These are phyloP conservation scores for Brachionus rubens DNA, from an alignment of 1,140 invertebrate species.

Conservation along the genomic window DNA sequence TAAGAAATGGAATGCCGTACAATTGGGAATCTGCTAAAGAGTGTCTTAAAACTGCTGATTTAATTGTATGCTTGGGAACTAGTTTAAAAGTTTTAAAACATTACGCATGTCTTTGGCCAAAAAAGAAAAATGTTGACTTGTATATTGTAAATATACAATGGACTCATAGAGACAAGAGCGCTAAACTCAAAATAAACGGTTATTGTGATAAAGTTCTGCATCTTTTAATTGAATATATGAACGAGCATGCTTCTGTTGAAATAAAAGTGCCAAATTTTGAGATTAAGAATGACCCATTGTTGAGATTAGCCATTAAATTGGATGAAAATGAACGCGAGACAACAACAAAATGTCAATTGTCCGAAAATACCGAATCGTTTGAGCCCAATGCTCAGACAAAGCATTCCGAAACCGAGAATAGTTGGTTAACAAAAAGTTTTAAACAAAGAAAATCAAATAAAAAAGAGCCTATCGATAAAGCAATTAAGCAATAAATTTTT, in stretches of 20 bases:
- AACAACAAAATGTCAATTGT: background rate
- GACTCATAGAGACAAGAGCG: slow-evolving; percentile 78
- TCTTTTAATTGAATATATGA: background rate
- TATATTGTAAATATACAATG: slow-evolving; percentile 88
- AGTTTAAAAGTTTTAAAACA: slow-evolving; percentile 82
- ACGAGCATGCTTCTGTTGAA: background rate
- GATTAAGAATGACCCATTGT: slow-evolving; percentile 4
- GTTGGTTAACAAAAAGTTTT: slow-evolving; percentile 14
- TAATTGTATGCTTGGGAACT: slow-evolving; percentile 89
- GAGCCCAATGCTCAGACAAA: background rate
- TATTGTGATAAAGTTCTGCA: slow-evolving; percentile 42
- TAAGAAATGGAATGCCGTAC: slow-evolving; percentile 30
- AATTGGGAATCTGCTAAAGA: slow-evolving; percentile 21
- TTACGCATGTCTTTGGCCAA: slow-evolving; percentile 62
- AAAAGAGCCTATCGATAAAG: background rate
- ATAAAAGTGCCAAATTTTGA: slow-evolving; percentile 16
- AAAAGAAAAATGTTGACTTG: slow-evolving; percentile 72
- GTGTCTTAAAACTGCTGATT: slow-evolving; percentile 71
- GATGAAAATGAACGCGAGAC: slow-evolving; percentile 20
- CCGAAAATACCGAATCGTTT: background rate
- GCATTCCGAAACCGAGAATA: background rate
- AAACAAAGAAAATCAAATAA: background rate
- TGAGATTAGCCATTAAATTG: background rate
- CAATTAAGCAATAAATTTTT: background rate
- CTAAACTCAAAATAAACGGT: slow-evolving; percentile 23